Conservation (phyloP, 2,113 vertebrate species). For the Scolopax mira region DNA sequence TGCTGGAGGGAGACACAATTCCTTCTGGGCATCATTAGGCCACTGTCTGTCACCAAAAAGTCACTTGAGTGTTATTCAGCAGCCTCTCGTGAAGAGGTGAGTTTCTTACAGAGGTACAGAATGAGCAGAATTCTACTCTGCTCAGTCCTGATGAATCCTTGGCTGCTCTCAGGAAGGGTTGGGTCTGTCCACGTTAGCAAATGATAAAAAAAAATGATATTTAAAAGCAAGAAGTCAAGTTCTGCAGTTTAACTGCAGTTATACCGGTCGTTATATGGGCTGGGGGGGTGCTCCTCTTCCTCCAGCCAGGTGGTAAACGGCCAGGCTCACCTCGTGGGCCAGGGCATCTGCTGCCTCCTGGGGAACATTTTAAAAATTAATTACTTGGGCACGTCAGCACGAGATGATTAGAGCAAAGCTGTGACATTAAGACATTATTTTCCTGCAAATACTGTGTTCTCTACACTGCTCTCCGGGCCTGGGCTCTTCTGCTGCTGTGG, state of each 20-base stretch:
- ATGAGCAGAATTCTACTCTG: background rate
- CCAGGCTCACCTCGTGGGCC: conserved; percentile 88
- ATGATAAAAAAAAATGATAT: background rate
- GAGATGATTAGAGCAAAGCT: background rate
- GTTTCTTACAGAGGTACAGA: background rate
- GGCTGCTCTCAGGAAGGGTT: background rate
- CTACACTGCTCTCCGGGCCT: background rate
- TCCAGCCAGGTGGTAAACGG: conserved; percentile 86
- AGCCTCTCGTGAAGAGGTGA: background rate
- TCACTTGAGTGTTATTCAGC: background rate
- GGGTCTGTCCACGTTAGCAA: background rate
- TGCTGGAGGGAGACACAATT: background rate
- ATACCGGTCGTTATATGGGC: conserved; percentile 42
- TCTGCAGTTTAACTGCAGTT: background rate
- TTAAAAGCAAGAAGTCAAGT: background rate
- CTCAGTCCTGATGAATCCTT: background rate
- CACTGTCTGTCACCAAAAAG: background rate
- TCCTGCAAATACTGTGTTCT: background rate
- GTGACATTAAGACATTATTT: background rate
- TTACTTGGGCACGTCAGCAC: background rate
- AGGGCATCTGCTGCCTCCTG: conserved; percentile 89
- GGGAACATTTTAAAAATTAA: background rate
- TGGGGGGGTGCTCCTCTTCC: conserved; percentile 86
- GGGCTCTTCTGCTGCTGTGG: background rate
- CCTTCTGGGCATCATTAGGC: background rate